Percentiles rank a stretch among this genome's conserved stretches.
These are phyloP conservation scores for Euschistus heros DNA, from an alignment of 1,140 invertebrate genomes.

Conservation along the genomic window DNA sequence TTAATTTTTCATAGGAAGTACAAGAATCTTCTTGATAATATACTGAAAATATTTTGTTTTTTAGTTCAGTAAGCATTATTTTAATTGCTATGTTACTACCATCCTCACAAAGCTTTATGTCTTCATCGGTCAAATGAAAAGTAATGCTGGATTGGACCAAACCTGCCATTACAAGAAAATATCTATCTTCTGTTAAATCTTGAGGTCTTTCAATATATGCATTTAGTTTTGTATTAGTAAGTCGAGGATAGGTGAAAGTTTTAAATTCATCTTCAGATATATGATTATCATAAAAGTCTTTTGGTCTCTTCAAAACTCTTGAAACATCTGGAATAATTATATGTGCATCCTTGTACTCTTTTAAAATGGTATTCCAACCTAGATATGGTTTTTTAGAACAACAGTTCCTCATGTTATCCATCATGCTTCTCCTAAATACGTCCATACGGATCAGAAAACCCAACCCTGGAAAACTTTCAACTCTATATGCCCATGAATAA, in stretches of 20 bases:
- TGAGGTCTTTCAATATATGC: constrained; percentile 28
- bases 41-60: constrained; percentile 25
- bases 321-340: constrained; percentile 31
- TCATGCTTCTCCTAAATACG: constrained; percentile 22
- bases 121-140: constrained; percentile 26
- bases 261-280: constrained; percentile 20
- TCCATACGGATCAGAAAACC: constrained; percentile 27
- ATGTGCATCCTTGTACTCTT: constrained; percentile 23
- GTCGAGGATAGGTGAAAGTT: constrained; percentile 22
- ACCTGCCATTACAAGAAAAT: constrained; percentile 24
- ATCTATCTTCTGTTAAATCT: constrained; percentile 26
- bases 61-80: constrained; percentile 26
- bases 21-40: constrained; percentile 26
- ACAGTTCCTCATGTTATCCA: constrained; percentile 24
- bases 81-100: constrained; percentile 23
- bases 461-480: constrained; percentile 29
- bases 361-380: constrained; percentile 23
- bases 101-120: constrained; percentile 24
- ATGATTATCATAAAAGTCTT: constrained; percentile 17
- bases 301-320: constrained; percentile 28
- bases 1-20: constrained; percentile 19
- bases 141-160: constrained; percentile 27
- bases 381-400: constrained; percentile 24
- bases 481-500: constrained; percentile 26
- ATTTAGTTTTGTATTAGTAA: constrained; percentile 25